Evolutionary conservation across 1,140 invertebrate species (phyloP).

Genomic region (Sycobia sp.): DNA sequence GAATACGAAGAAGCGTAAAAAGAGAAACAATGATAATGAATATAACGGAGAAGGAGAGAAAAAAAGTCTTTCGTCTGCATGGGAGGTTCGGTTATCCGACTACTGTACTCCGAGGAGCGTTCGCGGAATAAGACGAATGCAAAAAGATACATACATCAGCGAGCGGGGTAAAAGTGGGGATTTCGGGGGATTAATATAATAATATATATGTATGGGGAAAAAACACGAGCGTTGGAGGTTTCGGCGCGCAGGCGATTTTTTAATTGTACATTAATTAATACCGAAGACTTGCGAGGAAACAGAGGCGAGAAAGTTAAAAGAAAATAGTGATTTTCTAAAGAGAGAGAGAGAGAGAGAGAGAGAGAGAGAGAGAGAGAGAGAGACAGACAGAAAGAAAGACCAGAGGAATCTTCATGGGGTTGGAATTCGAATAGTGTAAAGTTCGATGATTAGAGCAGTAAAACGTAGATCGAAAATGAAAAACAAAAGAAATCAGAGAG

Average conservation of each 20-base stretch:
- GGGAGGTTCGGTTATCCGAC: constrained; percentile 34
- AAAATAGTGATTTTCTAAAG: too few species aligned
- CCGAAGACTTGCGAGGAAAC: constrained; percentile 16
- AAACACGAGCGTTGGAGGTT: background rate
- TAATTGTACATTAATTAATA: constrained; percentile 28
- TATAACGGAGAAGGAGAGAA: too few species aligned
- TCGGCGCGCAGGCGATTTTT: constrained; percentile 22
- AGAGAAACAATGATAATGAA: background rate
- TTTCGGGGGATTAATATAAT: too few species aligned
- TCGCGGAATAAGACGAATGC: too few species aligned
- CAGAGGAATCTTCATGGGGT: background rate
- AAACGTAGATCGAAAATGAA: too few species aligned
- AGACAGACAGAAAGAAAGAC: too few species aligned
- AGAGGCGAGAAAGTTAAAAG: background rate
- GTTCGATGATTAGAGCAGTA: too few species aligned
- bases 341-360: background rate
- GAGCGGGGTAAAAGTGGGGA: too few species aligned
- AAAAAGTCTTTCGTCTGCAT: constrained; percentile 16
- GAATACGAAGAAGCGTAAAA: background rate
- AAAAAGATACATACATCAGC: too few species aligned
- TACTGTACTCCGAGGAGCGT: constrained; percentile 16
- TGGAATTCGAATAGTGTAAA: background rate
- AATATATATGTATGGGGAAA: background rate
- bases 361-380: background rate
- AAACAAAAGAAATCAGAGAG: too few species aligned